A percentile compares a stretch with the other conserved stretches of the same genome.
phyloP scores from a whole-genome alignment of 2,113 vertebrate species.

The Rhinolophus sinicus region DNA sequence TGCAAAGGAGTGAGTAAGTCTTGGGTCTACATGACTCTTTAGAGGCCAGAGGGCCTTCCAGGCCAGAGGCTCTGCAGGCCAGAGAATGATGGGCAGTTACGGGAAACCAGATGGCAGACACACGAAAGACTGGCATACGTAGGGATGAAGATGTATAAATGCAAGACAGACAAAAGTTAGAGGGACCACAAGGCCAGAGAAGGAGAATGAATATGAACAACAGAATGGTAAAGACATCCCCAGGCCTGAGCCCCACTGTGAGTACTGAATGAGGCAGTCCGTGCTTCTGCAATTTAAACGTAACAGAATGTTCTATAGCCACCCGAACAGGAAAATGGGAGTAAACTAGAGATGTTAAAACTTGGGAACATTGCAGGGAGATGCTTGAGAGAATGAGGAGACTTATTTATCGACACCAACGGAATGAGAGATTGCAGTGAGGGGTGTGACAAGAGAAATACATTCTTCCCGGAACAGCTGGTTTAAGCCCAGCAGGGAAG shows the following conservation, averaged over 20 bases:
- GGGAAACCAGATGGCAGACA: background rate
- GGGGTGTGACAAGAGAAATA: background rate
- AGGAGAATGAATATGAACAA: background rate
- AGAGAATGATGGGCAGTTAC: background rate
- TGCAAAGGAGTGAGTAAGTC: background rate
- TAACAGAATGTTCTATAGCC: background rate
- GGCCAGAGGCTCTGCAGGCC: background rate
- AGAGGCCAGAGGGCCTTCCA: conserved; percentile 12
- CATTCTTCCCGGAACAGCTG: background rate
- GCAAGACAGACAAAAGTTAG: background rate
- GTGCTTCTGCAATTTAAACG: background rate
- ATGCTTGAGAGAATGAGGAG: background rate
- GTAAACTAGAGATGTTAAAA: background rate
- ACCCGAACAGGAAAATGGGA: background rate
- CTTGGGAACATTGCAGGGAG: background rate
- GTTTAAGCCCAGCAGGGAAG: background rate
- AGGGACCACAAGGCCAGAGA: background rate
- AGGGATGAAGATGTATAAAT: background rate
- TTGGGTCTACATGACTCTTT: background rate
- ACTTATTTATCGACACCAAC: background rate
- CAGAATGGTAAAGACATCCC: background rate
- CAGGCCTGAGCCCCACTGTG: background rate
- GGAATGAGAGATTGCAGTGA: background rate
- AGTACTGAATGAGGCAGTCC: background rate
- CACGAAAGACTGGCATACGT: background rate